phyloP scores from a whole-genome alignment of 2,888 invertebrate genomes.

The Drosophila formosana region DNA sequence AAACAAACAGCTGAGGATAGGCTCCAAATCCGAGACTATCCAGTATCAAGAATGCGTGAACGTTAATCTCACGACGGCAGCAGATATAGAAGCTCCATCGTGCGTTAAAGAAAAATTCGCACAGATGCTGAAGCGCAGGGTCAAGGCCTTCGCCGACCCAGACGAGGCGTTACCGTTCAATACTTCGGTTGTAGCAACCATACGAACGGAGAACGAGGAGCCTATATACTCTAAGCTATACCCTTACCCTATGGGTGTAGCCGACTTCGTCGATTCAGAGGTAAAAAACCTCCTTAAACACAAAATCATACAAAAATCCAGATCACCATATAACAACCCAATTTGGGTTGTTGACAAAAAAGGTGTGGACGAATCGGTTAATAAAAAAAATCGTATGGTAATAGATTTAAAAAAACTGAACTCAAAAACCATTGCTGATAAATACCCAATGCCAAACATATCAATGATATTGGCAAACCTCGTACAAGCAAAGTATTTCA shows the following conservation, averaged over 20 bases:
- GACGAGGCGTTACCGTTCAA: constrained; percentile 2
- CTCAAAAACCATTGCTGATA: no score
- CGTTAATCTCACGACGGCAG: no score
- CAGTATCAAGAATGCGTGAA: no score
- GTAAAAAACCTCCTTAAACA: constrained; percentile 1
- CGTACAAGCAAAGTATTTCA: no score
- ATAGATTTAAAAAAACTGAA: no score
- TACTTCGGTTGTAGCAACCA: not conserved
- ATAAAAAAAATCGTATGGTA: no score
- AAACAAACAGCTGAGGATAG: not conserved
- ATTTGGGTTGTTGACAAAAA: no score
- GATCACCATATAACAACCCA: constrained; percentile 18
- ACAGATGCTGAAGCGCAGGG: not conserved
- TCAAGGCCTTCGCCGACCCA: constrained; percentile 1
- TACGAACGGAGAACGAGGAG: constrained; percentile 1
- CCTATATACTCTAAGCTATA: constrained; percentile 11
- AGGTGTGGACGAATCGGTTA: no score
- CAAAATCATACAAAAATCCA: not conserved
- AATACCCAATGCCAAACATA: no score
- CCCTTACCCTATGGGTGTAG: constrained; percentile 8
- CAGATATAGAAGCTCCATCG: no score
- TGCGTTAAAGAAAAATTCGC: not conserved
- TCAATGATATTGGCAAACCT: no score
- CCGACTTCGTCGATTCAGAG: constrained; percentile 11
- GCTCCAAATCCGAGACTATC: no score